A percentile compares a stretch with the other conserved stretches of the same genome.
Conservation (phyloP, 2,797 vertebrate species). For the Poeciliopsis presidionis region DNA sequence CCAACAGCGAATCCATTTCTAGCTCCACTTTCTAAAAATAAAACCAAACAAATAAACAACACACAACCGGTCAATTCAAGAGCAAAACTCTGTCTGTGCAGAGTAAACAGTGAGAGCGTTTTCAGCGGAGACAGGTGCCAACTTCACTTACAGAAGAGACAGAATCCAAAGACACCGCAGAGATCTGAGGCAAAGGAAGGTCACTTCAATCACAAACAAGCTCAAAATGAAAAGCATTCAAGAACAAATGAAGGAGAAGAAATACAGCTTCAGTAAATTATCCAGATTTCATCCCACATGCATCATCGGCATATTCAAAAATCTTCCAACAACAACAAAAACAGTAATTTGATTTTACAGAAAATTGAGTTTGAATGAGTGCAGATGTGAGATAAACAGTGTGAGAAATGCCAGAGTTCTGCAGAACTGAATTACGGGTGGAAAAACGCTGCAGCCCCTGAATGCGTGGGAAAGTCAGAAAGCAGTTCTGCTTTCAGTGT, state of each 20-base stretch:
- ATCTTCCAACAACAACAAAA: neutral
- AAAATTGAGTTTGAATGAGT: neutral
- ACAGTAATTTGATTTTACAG: neutral
- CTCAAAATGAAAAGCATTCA: neutral
- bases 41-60: constrained; percentile 76
- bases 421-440: neutral
- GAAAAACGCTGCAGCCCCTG: neutral
- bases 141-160: constrained; percentile 20
- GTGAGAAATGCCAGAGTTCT: neutral
- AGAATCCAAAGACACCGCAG: constrained; percentile 1
- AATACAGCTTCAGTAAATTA: neutral
- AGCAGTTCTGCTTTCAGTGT: neutral
- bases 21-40: constrained; percentile 72
- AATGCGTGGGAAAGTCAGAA: neutral
- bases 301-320: neutral
- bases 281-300: neutral
- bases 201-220: neutral
- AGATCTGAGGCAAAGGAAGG: constrained; percentile 22
- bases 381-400: neutral
- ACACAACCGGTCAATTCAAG: constrained; percentile 66
- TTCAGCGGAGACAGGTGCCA: constrained; percentile 56
- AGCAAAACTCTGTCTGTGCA: constrained; percentile 56
- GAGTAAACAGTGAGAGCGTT: constrained; percentile 54
- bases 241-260: neutral
- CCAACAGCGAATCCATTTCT: constrained; percentile 63